Conservation (phyloP, 2,797 vertebrate species). For the Cuculus canorus region DNA sequence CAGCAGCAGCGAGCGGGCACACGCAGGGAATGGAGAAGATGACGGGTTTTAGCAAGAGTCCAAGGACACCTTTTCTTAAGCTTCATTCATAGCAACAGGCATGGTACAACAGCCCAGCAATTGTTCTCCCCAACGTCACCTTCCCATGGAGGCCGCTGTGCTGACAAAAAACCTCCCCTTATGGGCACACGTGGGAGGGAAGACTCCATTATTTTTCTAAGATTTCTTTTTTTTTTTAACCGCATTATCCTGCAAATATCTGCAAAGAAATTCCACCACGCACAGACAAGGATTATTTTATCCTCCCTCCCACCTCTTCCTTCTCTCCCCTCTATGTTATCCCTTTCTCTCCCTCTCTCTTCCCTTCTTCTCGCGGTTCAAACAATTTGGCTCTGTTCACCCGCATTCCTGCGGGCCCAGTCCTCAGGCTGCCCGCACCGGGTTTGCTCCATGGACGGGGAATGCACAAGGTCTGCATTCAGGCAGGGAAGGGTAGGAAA, state of each 20-base stretch:
- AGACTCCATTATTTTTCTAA: neutral
- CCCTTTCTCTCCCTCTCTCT: conserved; percentile 61
- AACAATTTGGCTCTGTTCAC: conserved; percentile 76
- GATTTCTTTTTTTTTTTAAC: neutral
- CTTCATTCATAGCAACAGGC: conserved; percentile 74
- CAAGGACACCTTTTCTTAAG: conserved; percentile 81
- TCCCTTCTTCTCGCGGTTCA: conserved; percentile 57
- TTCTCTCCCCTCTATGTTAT: conserved; percentile 3
- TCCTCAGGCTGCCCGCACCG: conserved; percentile 51
- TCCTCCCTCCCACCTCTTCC: conserved; percentile 23
- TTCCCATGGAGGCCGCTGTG: conserved; percentile 71
- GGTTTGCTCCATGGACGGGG: neutral
- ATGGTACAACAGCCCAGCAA: conserved; percentile 73
- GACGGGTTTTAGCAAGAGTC: conserved; percentile 73
- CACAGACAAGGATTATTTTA: neutral
- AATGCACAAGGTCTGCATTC: conserved; percentile 69
- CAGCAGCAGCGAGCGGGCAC: conserved; percentile 62
- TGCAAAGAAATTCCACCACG: conserved; percentile 59
- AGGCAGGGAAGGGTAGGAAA: conserved; percentile 48
- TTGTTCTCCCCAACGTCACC: conserved; percentile 81
- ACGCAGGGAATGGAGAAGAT: conserved; percentile 60
- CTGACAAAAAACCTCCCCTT: conserved; percentile 53
- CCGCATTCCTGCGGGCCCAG: conserved; percentile 74
- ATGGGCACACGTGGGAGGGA: accelerated
- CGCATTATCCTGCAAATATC: conserved; percentile 64